phyloP scores from a whole-genome alignment of 2,888 invertebrate species.

The Cyaniris semiargus region DNA sequence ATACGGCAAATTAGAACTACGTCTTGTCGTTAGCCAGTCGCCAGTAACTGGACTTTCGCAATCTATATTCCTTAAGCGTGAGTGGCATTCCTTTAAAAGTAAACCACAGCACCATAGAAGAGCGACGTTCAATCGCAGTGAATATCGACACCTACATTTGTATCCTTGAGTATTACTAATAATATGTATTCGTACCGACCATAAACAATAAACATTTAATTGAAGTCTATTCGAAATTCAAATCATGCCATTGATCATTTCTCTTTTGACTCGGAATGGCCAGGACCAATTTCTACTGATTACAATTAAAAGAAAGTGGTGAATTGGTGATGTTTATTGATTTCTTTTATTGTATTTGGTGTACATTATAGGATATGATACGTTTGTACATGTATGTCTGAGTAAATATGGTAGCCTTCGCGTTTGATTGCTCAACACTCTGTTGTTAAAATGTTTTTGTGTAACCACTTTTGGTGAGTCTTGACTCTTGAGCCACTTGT shows the following conservation, averaged over 20 bases:
- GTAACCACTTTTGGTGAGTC: slow-evolving; percentile 9
- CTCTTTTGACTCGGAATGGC: slow-evolving; percentile 59
- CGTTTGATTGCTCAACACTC: slow-evolving; percentile 13
- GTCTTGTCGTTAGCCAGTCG: slow-evolving; percentile 48
- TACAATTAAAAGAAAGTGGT: slow-evolving; percentile 56
- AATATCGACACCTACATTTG: slow-evolving; percentile 52
- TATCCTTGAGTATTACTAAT: slow-evolving; percentile 50
- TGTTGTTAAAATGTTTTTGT: slow-evolving; percentile 13
- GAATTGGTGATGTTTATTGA: slow-evolving; percentile 45
- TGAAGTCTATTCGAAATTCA: slow-evolving; percentile 57
- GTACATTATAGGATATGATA: background rate
- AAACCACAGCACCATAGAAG: slow-evolving; percentile 60
- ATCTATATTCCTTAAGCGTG: slow-evolving; percentile 74
- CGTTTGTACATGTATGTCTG: background rate
- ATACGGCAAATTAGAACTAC: slow-evolving; percentile 42
- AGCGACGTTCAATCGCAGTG: slow-evolving; percentile 51
- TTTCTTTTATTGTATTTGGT: slow-evolving; percentile 30
- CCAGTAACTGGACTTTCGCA: slow-evolving; percentile 77
- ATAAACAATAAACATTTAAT: slow-evolving; percentile 52
- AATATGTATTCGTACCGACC: slow-evolving; percentile 42
- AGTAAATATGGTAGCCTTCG: slow-evolving; percentile 14
- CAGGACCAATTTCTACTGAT: slow-evolving; percentile 58
- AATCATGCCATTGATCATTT: slow-evolving; percentile 58
- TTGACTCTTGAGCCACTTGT: background rate
- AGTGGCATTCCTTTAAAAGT: slow-evolving; percentile 66